Conservation (phyloP, 2,113 vertebrate species). For the Sceloporus tristichus region DNA sequence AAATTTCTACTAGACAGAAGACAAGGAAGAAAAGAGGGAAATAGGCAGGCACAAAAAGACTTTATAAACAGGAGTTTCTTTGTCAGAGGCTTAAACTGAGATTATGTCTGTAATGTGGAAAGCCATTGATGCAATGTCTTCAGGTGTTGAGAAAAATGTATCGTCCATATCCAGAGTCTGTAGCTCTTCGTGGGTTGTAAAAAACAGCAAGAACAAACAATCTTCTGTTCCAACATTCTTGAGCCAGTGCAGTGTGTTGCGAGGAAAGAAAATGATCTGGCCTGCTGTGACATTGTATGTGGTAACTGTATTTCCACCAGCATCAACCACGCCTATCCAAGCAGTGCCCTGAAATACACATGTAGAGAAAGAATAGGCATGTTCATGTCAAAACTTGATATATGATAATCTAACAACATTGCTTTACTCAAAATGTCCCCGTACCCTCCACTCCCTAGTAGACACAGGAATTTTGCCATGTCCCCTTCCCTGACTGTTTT, state of each 20-base stretch:
- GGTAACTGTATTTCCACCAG: constrained; percentile 51
- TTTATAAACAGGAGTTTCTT: too few species aligned
- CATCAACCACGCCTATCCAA: constrained; percentile 73
- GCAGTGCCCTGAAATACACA: constrained; percentile 65
- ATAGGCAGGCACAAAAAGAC: too few species aligned
- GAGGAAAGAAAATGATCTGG: constrained; percentile 78
- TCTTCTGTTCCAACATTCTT: constrained; percentile 74
- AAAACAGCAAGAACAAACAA: constrained; percentile 77
- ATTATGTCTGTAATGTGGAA: background rate
- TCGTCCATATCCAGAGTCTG: constrained; percentile 77
- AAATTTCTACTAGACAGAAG: too few species aligned
- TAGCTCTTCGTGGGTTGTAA: constrained; percentile 76
- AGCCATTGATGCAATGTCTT: constrained; percentile 70
- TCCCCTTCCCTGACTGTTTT: too few species aligned
- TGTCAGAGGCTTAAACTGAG: too few species aligned
- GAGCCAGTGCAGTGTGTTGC: constrained; percentile 75
- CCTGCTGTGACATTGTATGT: constrained; percentile 73
- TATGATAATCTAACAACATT: too few species aligned
- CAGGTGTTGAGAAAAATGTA: constrained; percentile 72
- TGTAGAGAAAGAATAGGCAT: background rate
- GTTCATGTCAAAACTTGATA: too few species aligned
- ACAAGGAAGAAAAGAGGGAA: too few species aligned
- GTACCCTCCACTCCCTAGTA: too few species aligned
- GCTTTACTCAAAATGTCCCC: too few species aligned
- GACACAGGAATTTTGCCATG: too few species aligned